Evolutionary conservation across 2,888 invertebrate species (phyloP).

Genomic region (Cataglyphis altisquamis): DNA sequence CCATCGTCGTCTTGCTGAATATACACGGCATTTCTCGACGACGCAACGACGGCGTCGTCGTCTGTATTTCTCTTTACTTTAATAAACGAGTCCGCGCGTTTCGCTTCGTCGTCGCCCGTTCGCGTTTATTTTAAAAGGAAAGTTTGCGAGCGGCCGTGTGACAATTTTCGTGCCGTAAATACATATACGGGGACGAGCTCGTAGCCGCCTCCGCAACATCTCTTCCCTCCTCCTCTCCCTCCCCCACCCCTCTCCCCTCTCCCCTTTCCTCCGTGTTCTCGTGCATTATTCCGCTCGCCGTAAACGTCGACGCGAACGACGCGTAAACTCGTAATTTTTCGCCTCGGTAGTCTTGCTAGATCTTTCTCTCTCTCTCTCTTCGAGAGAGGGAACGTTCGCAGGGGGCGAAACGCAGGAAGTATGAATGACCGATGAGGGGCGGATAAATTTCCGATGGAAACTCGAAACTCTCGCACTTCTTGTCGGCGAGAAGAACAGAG

Average conservation of each 20-base stretch:
- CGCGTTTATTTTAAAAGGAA: slow-evolving; percentile 57
- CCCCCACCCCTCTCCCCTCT: too few species aligned
- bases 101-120: slow-evolving; percentile 46
- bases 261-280: neutral
- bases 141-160: slow-evolving; percentile 54
- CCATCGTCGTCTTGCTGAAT: slow-evolving; percentile 53
- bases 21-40: slow-evolving; percentile 34
- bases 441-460: slow-evolving; percentile 58
- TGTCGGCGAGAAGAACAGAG: slow-evolving; percentile 47
- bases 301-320: slow-evolving; percentile 38
- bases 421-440: slow-evolving; percentile 56
- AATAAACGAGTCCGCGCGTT: slow-evolving; percentile 54
- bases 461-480: slow-evolving; percentile 60
- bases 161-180: slow-evolving; percentile 55
- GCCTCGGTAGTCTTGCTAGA: slow-evolving; percentile 1
- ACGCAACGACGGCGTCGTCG: slow-evolving; percentile 1
- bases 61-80: slow-evolving; percentile 53
- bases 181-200: slow-evolving; percentile 36
- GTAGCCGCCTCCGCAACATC: slow-evolving; percentile 11
- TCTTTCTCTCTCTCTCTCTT: neutral
- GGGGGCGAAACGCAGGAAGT: slow-evolving; percentile 16
- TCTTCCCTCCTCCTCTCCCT: neutral
- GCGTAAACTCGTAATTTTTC: slow-evolving; percentile 55
- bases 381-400: neutral
- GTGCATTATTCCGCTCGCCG: slow-evolving; percentile 50